Conservation (phyloP, 2,797 vertebrate genomes). For the Oophaga sylvatica region DNA sequence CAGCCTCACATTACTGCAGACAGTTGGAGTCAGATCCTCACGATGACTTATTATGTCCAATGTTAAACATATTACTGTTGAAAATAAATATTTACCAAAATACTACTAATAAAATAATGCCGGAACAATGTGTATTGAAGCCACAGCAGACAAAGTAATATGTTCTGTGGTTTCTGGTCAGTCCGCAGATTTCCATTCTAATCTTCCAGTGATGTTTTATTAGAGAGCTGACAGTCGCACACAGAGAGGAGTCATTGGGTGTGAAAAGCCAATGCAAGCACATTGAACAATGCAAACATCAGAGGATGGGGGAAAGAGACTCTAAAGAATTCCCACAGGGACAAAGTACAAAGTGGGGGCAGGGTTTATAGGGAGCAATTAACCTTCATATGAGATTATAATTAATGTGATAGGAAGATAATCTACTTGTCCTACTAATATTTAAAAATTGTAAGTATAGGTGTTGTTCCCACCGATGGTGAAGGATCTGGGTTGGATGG, state of each 20-base stretch:
- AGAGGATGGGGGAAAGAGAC: slow-evolving; percentile 15
- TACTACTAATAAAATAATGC: background rate
- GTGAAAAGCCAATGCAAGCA: slow-evolving; percentile 53
- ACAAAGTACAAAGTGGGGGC: slow-evolving; percentile 8
- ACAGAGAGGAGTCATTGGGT: slow-evolving; percentile 41
- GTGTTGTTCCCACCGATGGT: background rate
- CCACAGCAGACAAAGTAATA: background rate
- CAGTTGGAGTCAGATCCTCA: background rate
- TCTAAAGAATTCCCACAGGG: slow-evolving; percentile 34
- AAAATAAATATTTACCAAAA: background rate
- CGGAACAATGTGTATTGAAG: background rate
- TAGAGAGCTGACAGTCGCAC: slow-evolving; percentile 41
- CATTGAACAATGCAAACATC: slow-evolving; percentile 53
- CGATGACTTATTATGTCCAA: background rate
- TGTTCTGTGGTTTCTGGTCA: background rate
- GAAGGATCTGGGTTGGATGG: too few species aligned
- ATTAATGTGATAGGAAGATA: slow-evolving; percentile 16
- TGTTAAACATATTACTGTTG: background rate
- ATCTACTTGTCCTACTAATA: background rate
- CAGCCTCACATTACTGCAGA: background rate
- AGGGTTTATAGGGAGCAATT: slow-evolving; percentile 16
- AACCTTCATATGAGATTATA: slow-evolving; percentile 15
- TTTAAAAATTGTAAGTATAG: background rate
- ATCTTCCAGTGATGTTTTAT: slow-evolving; percentile 28
- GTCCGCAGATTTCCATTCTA: background rate